Conservation (phyloP, 2,888 invertebrate genomes). For the Yponomeuta cagnagella region DNA sequence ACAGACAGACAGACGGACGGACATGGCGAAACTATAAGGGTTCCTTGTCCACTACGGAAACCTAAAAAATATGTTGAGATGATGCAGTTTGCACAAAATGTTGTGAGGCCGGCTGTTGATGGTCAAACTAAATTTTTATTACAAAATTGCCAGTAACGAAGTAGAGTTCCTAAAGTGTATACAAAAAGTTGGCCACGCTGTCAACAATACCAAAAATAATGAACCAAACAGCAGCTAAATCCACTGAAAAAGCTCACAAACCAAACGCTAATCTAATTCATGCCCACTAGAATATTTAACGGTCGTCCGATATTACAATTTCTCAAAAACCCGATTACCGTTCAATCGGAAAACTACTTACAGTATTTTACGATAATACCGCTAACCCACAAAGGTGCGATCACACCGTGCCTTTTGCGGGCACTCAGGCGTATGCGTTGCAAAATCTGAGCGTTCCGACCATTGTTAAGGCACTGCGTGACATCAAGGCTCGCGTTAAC, state of each 20-base stretch:
- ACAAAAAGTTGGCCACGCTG: too few relatives aligned
- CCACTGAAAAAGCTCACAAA: neutral
- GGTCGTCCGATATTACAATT: neutral
- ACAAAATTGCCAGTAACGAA: too few relatives aligned
- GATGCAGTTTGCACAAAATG: too few relatives aligned
- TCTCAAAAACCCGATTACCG: neutral
- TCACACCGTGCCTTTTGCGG: slow-evolving; percentile 9
- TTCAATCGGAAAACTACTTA: neutral
- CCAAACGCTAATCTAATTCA: neutral
- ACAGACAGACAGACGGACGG: too few relatives aligned
- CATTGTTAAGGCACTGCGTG: slow-evolving; percentile 14
- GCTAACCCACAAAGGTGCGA: slow-evolving; percentile 7
- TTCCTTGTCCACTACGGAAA: too few relatives aligned
- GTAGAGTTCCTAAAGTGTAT: too few relatives aligned
- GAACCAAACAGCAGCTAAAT: too few relatives aligned
- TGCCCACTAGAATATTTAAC: neutral
- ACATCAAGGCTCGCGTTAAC: slow-evolving; percentile 14
- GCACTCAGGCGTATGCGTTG: slow-evolving; percentile 12
- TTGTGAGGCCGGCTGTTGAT: too few relatives aligned
- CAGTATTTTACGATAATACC: slow-evolving; percentile 6
- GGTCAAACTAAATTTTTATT: too few relatives aligned
- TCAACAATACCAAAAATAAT: too few relatives aligned
- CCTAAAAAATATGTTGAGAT: too few relatives aligned
- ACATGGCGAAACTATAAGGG: too few relatives aligned
- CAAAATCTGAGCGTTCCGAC: slow-evolving; percentile 11